Base-by-base conservation (phyloP, 92 coral and sea anemone species). In the Siderastrea siderea region DNA sequence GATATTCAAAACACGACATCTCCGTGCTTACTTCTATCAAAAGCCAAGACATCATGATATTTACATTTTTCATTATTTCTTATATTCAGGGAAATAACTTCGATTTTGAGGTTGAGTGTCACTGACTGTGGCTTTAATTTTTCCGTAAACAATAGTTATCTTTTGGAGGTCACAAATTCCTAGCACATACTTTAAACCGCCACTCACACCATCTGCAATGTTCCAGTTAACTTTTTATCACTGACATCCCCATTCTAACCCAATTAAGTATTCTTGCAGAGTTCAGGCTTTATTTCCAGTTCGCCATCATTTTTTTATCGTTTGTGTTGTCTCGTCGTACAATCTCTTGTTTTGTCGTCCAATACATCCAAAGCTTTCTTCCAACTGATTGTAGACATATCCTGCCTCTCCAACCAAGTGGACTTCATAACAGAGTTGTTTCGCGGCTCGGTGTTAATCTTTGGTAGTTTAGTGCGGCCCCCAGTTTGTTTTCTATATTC, bases 341-440 rank as follows among this genome's bases (percentile, higher is more conserved):
- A 49, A 16, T 86, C 87, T 80, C 73, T 59, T 45, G 90, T 78
- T 75, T 86, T 90, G 86, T 75, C 85, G 13, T 87, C 94, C 85
- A 94, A 81, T 55, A 83, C 90, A 75, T 92, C 94, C 90, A 94
- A 83, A 49, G 95, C 95, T 68, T 85, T 94, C 66, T 93, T 89
- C 98, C 98, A 94, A 64, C 95, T 94, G 3, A 94, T 82, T 6
- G 84, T 69, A 13, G 94, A 84, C 48, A 94, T 85, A 55, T 90
- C 92, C 26, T 87, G 92, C n/a, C 78, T 87, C 63, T 94, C 98
- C 14, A 94, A 61, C 98, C 98, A 94, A 13, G 89, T 72, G 12
- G 91, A 73, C 3, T 77, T 60, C 46, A 51, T 64, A 55, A 47
- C 76, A 3, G 90, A 59, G 45, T 47, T 64, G 61, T 47, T 86